Evolutionary conservation across 1,140 invertebrate genomes (phyloP), one percentile per base, ranked within the genome.

Genomic region (Episyrphus balteatus): DNA sequence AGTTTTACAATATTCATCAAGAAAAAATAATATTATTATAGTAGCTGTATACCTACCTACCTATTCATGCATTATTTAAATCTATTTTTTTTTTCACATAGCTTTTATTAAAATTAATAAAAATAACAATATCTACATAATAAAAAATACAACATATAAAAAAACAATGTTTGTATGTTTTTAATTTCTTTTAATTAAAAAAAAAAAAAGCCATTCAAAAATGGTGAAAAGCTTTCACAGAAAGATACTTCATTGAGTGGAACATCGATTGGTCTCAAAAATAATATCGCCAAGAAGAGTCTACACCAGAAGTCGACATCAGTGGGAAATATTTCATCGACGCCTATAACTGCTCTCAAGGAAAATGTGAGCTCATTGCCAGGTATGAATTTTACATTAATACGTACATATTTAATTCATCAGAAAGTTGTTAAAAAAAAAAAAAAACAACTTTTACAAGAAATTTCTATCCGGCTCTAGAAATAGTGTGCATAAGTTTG

Each of bases 291-390:
- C 2, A 60, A 65, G 42, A 62, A 59, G 34, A 63, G 50, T 53
- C 46, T 66, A 32, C 59, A 66, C 45, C 66, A 65, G 34, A 66
- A 66, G 47, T 62, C 60, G n/a, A 66, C 62, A 7, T 65, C 62
- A 2, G 62, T 61, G 36, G 62, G 61, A 11, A 66, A 64, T 39
- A 66, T 63, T 54, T 19, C 31, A 49, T 54, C 14, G 50, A 54
- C 37, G 50, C 56, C n/a, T 44, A 61, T 21, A 56, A 58, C 43
- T 54, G 52, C 52, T 53, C 55, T 52, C 13, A 50, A 52, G 40
- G 41, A 41, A 34, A 62, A 61, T 47, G 61, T 64, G 6, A 64
- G 55, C 54, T 66, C 65, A 14, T 51, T 65, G 41, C 66, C 63
- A 52, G 66, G 62, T 65, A 53, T 17, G 42, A 18, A 41, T 37